Percentiles rank a stretch among this genome's conserved stretches.
Evolutionary conservation across 1,140 invertebrate genomes (phyloP).

Genomic region (Branchinecta lindahli): DNA sequence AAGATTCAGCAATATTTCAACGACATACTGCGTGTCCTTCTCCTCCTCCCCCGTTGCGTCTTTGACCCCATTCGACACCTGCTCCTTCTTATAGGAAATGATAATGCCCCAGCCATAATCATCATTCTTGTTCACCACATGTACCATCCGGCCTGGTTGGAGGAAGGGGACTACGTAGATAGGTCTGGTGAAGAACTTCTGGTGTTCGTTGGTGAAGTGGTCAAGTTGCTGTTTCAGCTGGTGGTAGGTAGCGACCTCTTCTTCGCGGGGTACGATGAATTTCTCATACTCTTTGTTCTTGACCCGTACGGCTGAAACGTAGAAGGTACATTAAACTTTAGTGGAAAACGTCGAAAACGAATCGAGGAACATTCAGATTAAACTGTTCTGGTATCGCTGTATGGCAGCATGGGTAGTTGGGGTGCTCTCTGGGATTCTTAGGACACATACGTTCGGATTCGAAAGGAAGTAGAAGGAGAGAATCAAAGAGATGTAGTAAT

Average conservation of each 20-base stretch:
- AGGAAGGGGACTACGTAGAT: constrained; percentile 83
- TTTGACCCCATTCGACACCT: constrained; percentile 30
- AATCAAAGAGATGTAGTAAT: no score
- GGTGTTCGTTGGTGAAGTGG: constrained; percentile 51
- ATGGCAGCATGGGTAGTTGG: no score
- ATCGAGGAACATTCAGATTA: no score
- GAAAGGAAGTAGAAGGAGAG: no score
- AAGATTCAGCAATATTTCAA: constrained; percentile 70
- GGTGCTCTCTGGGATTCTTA: no score
- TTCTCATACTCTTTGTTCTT: constrained; percentile 48
- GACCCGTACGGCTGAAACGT: constrained; percentile 48
- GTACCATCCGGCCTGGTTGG: constrained; percentile 78
- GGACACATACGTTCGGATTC: no score
- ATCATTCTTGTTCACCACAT: constrained; percentile 67
- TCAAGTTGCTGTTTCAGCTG: constrained; percentile 66
- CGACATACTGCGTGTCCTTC: constrained; percentile 39
- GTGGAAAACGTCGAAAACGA: no score
- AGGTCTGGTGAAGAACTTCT: constrained; percentile 62
- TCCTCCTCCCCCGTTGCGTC: constrained; percentile 31
- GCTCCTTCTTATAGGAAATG: constrained; percentile 73
- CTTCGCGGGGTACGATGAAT: constrained; percentile 51
- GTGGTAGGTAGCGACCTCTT: constrained; percentile 65
- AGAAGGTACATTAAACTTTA: background rate
- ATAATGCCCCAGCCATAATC: constrained; percentile 94
- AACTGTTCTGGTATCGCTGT: no score